Evolutionary conservation across 2,888 invertebrate species (phyloP), one percentile per base, ranked within the genome.

Genomic region (Pinctada fucata): DNA sequence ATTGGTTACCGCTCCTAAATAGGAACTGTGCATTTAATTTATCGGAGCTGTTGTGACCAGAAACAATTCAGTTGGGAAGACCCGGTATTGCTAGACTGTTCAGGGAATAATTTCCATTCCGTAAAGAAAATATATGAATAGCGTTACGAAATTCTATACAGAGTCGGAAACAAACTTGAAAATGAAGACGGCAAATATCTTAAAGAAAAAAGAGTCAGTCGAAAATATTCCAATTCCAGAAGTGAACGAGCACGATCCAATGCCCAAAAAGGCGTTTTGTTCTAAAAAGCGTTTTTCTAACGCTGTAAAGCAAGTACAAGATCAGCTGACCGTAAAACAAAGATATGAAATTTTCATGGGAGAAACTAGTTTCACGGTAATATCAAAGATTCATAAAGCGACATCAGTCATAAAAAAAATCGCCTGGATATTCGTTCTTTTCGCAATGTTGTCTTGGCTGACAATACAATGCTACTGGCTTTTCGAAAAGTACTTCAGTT

Each of bases 341-440:
- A 82, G 85, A 49, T 76, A 84, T 58, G 79, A 81, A 0, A 76
- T 80, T n/a, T 87, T 87, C 68, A 82, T 84, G 50, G 75, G 78
- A 6, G 88, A 88, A 71, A 90, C 89, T 13, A 90, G 90, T 76
- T 89, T 90, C 75, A 87, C 88, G 0, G 87, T 88, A 4, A 70
- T 90, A n/a, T 83, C 85, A 2, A 82, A 84, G 5, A 88, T 90
- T 64, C 85, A 88, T 79, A 88, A 88, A 66, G 86, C 88, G 0
- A 82, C 81, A 0, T 85, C 86, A 13, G 48, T 85, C 48, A 76
- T 80, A 52, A 87, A 87, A 67, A 80, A 84, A 31, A 70, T 88
- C 0, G 78, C 83, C 2, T 90, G 90, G 90, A 72, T 83, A 1
- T n/a, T 88, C 1, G 72, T 87, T 2, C 84, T 87, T 13, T 67